Evolutionary conservation across 2,113 vertebrate genomes (phyloP).

Genomic region (Hypocryptadius cinnamomeus): DNA sequence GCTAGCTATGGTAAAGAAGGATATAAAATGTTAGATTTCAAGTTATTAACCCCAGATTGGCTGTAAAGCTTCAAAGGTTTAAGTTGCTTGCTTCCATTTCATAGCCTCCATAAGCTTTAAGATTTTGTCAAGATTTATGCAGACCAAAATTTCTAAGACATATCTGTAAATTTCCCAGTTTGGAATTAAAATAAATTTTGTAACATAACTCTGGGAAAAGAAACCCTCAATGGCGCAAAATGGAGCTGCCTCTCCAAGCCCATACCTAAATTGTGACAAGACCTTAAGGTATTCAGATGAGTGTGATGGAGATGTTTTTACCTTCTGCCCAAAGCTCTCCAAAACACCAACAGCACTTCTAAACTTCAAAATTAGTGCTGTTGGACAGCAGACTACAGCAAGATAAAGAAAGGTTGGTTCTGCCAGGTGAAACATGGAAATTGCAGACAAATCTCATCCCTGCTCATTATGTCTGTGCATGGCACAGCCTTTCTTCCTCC

Average conservation of each 20-base stretch:
- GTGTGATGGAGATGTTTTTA: not conserved
- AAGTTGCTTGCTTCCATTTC: slow-evolving; percentile 30
- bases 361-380: not conserved
- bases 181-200: not conserved
- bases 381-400: not conserved
- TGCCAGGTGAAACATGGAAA: not conserved
- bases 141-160: not conserved
- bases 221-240: not conserved
- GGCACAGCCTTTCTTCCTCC: not conserved
- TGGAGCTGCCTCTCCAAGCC: not conserved
- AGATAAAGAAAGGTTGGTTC: not conserved
- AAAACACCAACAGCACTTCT: not conserved
- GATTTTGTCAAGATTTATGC: not conserved
- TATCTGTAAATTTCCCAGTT: not conserved
- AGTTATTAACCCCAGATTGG: slow-evolving; percentile 23
- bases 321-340: not conserved
- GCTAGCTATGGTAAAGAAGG: not conserved
- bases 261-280: not conserved
- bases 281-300: not conserved
- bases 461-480: not conserved
- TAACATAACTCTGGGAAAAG: not conserved
- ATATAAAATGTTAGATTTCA: not conserved
- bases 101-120: slow-evolving; percentile 23
- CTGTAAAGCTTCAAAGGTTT: slow-evolving; percentile 52
- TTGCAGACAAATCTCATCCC: not conserved